A percentile compares a stretch with the other conserved stretches of the same genome.
Conservation (phyloP, 1,140 invertebrate species). For the Dendrolimus kikuchii region DNA sequence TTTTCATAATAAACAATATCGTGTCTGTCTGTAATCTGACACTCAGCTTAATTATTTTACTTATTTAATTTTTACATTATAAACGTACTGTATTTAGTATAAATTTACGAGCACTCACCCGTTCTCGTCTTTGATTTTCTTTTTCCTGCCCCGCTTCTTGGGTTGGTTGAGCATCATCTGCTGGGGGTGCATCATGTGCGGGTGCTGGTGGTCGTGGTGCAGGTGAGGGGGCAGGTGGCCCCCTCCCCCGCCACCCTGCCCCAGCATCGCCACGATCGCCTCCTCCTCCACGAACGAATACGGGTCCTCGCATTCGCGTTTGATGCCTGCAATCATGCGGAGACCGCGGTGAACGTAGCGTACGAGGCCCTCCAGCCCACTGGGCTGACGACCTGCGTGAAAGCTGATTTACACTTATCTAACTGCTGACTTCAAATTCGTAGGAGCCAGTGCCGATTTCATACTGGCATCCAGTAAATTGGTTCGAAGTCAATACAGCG, state of each 20-base stretch:
- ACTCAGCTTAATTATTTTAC: no score
- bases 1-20: no score
- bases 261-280: constrained; percentile 72
- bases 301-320: constrained; percentile 75
- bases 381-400: no score
- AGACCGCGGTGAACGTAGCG: no score
- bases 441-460: no score
- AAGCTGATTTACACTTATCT: no score
- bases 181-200: constrained; percentile 61
- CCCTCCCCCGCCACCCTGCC: constrained; percentile 39
- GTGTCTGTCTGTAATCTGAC: no score
- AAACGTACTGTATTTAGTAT: background rate
- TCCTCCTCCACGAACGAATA: constrained; percentile 89
- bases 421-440: no score
- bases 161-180: constrained; percentile 76
- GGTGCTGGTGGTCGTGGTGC: constrained; percentile 40
- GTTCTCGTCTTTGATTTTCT: constrained; percentile 79
- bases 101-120: constrained; percentile 53
- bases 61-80: no score
- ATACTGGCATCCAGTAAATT: no score
- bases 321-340: constrained; percentile 28
- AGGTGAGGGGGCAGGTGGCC: constrained; percentile 52
- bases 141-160: constrained; percentile 88
- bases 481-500: no score
- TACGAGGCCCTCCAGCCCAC: no score